Evolutionary conservation across 2,113 vertebrate species (phyloP).

Genomic region (Cinclus mexicanus): DNA sequence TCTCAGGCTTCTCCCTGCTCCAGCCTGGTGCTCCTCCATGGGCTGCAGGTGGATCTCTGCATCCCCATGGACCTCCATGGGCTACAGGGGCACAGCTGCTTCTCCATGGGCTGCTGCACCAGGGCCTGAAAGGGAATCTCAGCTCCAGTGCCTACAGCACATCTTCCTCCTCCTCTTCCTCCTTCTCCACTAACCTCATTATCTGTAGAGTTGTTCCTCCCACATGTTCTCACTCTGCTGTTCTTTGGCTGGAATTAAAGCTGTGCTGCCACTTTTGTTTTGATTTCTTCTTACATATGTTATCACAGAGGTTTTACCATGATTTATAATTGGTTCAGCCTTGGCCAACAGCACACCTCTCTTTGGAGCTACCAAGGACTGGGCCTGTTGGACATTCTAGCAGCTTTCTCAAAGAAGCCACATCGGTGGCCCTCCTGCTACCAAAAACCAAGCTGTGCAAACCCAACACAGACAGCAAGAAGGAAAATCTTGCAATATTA

Average conservation of each 20-base stretch:
- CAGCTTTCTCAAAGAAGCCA: not conserved
- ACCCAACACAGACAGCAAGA: not conserved
- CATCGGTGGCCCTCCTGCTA: fast-evolving
- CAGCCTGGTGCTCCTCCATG: fast-evolving
- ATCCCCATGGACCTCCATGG: no score
- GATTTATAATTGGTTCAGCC: not conserved
- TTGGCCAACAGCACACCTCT: not conserved
- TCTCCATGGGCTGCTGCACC: not conserved
- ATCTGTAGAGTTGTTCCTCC: not conserved
- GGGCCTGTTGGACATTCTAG: not conserved
- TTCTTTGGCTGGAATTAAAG: not conserved
- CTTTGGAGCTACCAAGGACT: not conserved
- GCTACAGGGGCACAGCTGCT: not conserved
- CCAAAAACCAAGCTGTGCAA: not conserved
- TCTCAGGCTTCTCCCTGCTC: not conserved
- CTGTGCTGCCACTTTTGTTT: not conserved
- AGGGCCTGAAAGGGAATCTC: not conserved
- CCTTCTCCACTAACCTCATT: not conserved
- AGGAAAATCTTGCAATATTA: not conserved
- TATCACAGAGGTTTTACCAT: not conserved
- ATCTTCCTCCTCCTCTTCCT: fast-evolving
- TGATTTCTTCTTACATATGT: not conserved
- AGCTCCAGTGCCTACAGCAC: fast-evolving
- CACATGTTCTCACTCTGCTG: not conserved
- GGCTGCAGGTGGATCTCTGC: not conserved